Conservation (phyloP, 2,113 vertebrate species). For the Procavia capensis region DNA sequence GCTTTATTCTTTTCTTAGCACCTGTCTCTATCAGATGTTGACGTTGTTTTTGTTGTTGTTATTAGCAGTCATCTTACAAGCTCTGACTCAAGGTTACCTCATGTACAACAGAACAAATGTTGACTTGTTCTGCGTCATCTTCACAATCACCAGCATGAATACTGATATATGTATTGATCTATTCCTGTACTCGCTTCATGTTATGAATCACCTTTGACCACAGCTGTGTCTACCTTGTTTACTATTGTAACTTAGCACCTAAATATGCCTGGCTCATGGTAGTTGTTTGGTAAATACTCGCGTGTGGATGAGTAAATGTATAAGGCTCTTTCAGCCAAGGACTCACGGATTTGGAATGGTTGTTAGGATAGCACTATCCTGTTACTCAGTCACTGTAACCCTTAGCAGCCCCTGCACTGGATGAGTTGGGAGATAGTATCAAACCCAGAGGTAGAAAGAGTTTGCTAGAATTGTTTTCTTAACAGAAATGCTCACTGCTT, state of each 20-base stretch:
- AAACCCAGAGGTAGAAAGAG: conserved; percentile 69
- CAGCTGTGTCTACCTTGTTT: neutral
- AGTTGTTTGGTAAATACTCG: neutral
- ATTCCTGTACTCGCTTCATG: neutral
- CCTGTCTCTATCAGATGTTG: neutral
- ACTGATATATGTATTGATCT: neutral
- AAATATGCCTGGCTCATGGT: neutral
- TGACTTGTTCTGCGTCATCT: neutral
- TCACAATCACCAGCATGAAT: neutral
- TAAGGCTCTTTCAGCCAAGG: neutral
- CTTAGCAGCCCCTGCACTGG: conserved; percentile 65
- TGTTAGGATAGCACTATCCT: neutral
- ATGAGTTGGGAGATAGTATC: conserved; percentile 57
- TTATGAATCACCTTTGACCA: neutral
- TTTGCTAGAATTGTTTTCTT: conserved; percentile 71
- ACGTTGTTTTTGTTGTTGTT: neutral
- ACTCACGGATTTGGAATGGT: neutral
- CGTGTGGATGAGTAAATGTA: neutral
- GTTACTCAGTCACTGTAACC: neutral
- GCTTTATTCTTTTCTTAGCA: neutral
- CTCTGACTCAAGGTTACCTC: neutral
- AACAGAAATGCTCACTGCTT: conserved; percentile 74
- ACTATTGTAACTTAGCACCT: neutral
- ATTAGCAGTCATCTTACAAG: neutral
- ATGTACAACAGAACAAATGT: neutral